Conservation (phyloP, 1,140 invertebrate species). For the honey bee (Apis mellifera) region Amel_HAv3.1 CM009933.2:8329001-8329500, state of each 20-base stretch:
- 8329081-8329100: conserved; percentile 99
- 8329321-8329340: conserved; percentile 98
- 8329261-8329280: conserved; percentile 57
- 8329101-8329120: conserved; percentile 99
- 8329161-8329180: conserved; percentile 98
- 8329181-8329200: conserved; percentile 86
- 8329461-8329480: conserved; percentile 99
- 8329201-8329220: too few relatives aligned
- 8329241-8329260: background rate
- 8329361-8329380: conserved; percentile 99
- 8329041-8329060: conserved; percentile 56
- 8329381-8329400: conserved; percentile 99
- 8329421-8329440: conserved; percentile 99
- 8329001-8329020: background rate
- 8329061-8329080: conserved; percentile 99
- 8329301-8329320: conserved; percentile 99
- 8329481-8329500: conserved; percentile 99
- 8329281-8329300: conserved; percentile 99
- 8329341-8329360: conserved; percentile 99
- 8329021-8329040: conserved; percentile 7
- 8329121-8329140: conserved; percentile 99
- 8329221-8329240: background rate
- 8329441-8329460: conserved; percentile 97
- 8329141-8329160: conserved; percentile 99
- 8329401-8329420: conserved; percentile 99